phyloP scores from a whole-genome alignment of 1,140 invertebrate species.

The Drosophila carrolli region DNA sequence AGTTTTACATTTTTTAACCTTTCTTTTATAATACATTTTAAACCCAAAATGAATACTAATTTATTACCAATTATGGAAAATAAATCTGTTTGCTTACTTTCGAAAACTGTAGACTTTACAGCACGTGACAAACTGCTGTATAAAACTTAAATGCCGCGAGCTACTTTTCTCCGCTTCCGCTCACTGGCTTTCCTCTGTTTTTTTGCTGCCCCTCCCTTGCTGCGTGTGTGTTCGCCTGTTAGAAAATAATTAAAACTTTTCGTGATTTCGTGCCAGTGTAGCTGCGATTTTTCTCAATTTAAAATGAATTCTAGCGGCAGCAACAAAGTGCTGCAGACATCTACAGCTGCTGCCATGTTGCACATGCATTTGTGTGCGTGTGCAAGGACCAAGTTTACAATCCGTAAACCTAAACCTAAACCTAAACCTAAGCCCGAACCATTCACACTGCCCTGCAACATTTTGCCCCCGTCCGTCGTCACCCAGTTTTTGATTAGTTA shows the following conservation, averaged over 20 bases:
- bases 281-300: constrained; percentile 82
- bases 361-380: constrained; percentile 14
- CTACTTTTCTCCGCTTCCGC: constrained; percentile 11
- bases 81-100: constrained; percentile 4
- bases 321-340: constrained; percentile 32
- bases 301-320: constrained; percentile 73
- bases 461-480: constrained; percentile 2
- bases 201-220: constrained; percentile 11
- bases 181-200: constrained; percentile 8
- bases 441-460: constrained; percentile 4
- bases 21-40: no score
- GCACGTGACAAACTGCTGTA: constrained; percentile 11
- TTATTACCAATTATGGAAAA: background rate
- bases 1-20: no score
- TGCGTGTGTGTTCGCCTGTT: constrained; percentile 72
- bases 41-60: no score
- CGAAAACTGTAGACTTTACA: constrained; percentile 14
- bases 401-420: constrained; percentile 36
- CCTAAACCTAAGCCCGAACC: constrained; percentile 4
- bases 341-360: constrained; percentile 36
- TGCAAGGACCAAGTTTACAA: constrained; percentile 51
- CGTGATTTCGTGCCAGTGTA: constrained; percentile 79
- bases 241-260: constrained; percentile 83
- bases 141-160: constrained; percentile 17
- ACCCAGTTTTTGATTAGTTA: constrained; percentile 67